A percentile compares a stretch with the other conserved stretches of the same genome.
Conservation (phyloP, 2,888 invertebrate species). For the Pristionchus exspectatus region DNA sequence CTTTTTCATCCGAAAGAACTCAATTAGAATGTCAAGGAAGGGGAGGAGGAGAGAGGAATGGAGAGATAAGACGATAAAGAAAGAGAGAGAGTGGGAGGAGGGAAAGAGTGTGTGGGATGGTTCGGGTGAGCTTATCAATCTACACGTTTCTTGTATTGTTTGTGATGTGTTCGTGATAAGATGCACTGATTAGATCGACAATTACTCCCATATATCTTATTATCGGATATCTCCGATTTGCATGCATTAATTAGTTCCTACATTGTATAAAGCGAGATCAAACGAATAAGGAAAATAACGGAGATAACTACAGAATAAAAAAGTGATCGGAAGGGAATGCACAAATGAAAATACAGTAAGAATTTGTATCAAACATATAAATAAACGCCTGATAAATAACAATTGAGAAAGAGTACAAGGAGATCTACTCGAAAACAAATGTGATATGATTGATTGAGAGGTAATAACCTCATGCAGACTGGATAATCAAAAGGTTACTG, state of each 20-base stretch:
- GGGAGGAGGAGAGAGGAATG: neutral
- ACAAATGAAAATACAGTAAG: neutral
- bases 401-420: constrained; percentile 20
- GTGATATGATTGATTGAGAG: constrained; percentile 16
- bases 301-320: neutral
- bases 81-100: constrained; percentile 23
- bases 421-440: constrained; percentile 27
- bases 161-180: neutral
- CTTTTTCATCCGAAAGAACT: constrained; percentile 27
- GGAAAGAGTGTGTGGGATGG: neutral
- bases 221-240: neutral
- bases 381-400: neutral
- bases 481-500: neutral
- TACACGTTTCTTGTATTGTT: constrained; percentile 15
- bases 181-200: constrained; percentile 6
- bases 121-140: constrained; percentile 31
- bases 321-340: neutral
- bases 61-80: neutral
- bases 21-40: neutral
- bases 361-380: constrained; percentile 17
- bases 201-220: neutral
- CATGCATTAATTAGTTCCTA: constrained; percentile 45
- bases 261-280: constrained; percentile 3
- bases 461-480: neutral
- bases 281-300: neutral